Conservation (phyloP, 2,113 vertebrate species). For the Gnathonemus echidnorhynchus region DNA sequence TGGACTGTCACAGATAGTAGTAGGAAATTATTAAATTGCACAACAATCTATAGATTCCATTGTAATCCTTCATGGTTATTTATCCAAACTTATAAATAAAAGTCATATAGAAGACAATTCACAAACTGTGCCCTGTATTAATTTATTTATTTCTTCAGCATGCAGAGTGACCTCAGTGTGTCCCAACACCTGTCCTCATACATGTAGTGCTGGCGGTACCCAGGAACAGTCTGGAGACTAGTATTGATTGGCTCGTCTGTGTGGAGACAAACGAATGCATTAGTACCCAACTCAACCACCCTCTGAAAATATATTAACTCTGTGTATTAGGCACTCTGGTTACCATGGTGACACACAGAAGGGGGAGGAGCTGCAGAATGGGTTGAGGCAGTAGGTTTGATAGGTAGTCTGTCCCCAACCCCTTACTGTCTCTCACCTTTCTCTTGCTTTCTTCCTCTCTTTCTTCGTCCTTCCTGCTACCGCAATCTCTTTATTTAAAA, state of each 20-base stretch:
- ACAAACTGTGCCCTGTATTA: background rate
- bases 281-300: constrained; percentile 65
- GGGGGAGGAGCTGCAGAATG: constrained; percentile 53
- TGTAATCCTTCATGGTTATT: background rate
- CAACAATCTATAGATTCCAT: background rate
- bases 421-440: constrained; percentile 34
- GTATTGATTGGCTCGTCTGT: constrained; percentile 69
- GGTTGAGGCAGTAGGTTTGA: constrained; percentile 55
- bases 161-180: background rate
- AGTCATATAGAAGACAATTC: background rate
- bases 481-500: background rate
- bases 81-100: background rate
- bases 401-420: constrained; percentile 49
- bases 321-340: constrained; percentile 69
- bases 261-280: constrained; percentile 69
- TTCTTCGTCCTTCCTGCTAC: background rate
- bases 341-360: constrained; percentile 60
- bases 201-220: constrained; percentile 28
- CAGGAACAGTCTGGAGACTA: constrained; percentile 48
- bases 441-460: background rate
- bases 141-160: background rate
- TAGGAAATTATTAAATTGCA: background rate
- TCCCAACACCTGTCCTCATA: background rate
- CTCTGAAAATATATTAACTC: constrained; percentile 74
- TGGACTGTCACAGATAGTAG: background rate